Percentiles rank a stretch among this genome's conserved stretches.
Conservation (phyloP, 1,140 invertebrate genomes). For the Drosophila bipectinata region DNA sequence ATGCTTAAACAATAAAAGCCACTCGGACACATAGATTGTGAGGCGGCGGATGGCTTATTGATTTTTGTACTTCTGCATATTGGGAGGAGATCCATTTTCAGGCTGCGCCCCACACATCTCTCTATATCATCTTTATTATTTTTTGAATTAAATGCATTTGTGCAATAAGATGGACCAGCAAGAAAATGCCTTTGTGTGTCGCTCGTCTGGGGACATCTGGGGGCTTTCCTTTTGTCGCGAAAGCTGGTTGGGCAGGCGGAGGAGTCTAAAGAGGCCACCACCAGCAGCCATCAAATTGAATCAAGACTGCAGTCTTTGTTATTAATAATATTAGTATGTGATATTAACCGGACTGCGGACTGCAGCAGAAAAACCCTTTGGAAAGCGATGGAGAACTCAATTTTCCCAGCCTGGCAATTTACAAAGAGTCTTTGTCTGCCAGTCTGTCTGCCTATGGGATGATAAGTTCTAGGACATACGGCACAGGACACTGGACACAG, state of each 20-base stretch:
- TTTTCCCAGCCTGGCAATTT: conserved; percentile 47
- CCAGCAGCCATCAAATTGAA: conserved; percentile 58
- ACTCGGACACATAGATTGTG: conserved; percentile 24
- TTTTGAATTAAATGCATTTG: conserved; percentile 43
- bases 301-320: conserved; percentile 66
- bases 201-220: conserved; percentile 11
- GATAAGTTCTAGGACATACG: conserved; percentile 23
- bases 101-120: conserved; percentile 7
- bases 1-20: conserved; percentile 68
- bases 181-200: conserved; percentile 29
- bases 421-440: conserved; percentile 38
- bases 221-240: conserved; percentile 25
- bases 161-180: conserved; percentile 28
- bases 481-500: not conserved
- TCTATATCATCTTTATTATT: conserved; percentile 16
- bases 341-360: conserved; percentile 33
- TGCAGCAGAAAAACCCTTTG: conserved; percentile 37
- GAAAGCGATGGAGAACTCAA: conserved; percentile 38
- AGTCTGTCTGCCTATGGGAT: conserved; percentile 10
- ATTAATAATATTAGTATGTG: conserved; percentile 69
- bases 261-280: not conserved
- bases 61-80: conserved; percentile 17
- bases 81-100: conserved; percentile 4
- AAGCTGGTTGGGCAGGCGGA: conserved; percentile 1
- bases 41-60: conserved; percentile 21